Conservation (phyloP, 92 coral and sea anemone species). For the Zoanthus sociatus region DNA sequence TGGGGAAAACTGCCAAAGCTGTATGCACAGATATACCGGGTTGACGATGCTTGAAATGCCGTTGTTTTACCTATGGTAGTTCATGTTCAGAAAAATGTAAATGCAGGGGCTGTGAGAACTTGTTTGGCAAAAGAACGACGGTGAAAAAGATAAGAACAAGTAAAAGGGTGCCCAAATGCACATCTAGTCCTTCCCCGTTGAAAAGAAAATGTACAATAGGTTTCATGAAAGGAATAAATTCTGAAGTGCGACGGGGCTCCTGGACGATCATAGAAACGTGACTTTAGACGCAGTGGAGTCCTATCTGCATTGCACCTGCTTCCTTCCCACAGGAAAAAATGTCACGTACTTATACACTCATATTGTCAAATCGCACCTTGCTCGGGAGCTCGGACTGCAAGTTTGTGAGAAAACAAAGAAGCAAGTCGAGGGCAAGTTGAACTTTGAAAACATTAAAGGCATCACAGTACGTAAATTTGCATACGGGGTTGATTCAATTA, state of each 20-base stretch:
- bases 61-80: conserved; percentile 22
- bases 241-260: conserved; percentile 46
- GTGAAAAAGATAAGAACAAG: neutral
- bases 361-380: conserved; percentile 26
- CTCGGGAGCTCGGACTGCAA: conserved; percentile 13
- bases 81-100: conserved; percentile 32
- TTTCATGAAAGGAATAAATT: conserved; percentile 25
- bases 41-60: conserved; percentile 51
- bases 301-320: conserved; percentile 43
- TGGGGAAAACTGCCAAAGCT: neutral
- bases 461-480: conserved; percentile 14
- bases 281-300: conserved; percentile 44
- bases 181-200: conserved; percentile 26
- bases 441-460: conserved; percentile 12
- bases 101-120: conserved; percentile 40
- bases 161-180: conserved; percentile 39
- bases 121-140: conserved; percentile 31
- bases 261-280: conserved; percentile 57
- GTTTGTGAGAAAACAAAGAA: conserved; percentile 16
- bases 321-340: conserved; percentile 44
- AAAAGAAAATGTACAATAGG: conserved; percentile 39
- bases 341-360: conserved; percentile 41
- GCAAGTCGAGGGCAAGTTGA: conserved; percentile 39
- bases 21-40: conserved; percentile 38
- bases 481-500: conserved; percentile 27